A percentile compares a stretch with the other conserved stretches of the same genome.
Conservation (phyloP, 2,888 invertebrate genomes). For the Elysia crispata region DNA sequence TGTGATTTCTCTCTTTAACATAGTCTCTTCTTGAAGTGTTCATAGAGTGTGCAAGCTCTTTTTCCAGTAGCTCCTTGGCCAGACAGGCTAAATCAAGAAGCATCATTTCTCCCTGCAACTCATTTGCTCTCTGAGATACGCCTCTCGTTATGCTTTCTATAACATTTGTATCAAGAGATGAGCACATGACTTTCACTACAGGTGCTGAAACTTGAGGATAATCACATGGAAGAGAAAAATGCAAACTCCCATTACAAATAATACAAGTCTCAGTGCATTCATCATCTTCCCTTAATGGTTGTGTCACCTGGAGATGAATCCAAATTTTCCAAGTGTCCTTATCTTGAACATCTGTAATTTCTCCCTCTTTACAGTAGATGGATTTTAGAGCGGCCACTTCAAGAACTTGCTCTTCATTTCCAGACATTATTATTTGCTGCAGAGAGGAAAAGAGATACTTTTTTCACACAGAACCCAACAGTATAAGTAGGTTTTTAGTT, state of each 20-base stretch:
- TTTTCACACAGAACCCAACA: too few species aligned
- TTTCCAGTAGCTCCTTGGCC: conserved; percentile 24
- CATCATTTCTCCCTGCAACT: conserved; percentile 30
- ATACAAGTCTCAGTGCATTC: background rate
- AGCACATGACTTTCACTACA: conserved; percentile 1
- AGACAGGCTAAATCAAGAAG: conserved; percentile 36
- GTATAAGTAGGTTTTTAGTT: too few species aligned
- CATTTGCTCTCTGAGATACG: conserved; percentile 16
- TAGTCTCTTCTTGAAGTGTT: too few species aligned
- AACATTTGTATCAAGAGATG: background rate
- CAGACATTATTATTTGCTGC: too few species aligned
- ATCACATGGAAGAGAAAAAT: background rate
- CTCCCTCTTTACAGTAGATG: conserved; percentile 33
- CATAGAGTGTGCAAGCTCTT: background rate
- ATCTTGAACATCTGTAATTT: background rate
- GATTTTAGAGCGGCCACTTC: conserved; percentile 34
- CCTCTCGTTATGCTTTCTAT: background rate
- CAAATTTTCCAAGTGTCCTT: too few species aligned
- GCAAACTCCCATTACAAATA: background rate
- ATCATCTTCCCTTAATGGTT: background rate
- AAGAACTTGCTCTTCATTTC: conserved; percentile 12
- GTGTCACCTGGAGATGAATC: too few species aligned
- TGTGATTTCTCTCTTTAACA: background rate
- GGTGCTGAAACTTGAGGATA: conserved; percentile 5
- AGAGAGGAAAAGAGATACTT: too few species aligned